phyloP scores from a whole-genome alignment of 2,888 invertebrate species.

The Conus canariensis region DNA sequence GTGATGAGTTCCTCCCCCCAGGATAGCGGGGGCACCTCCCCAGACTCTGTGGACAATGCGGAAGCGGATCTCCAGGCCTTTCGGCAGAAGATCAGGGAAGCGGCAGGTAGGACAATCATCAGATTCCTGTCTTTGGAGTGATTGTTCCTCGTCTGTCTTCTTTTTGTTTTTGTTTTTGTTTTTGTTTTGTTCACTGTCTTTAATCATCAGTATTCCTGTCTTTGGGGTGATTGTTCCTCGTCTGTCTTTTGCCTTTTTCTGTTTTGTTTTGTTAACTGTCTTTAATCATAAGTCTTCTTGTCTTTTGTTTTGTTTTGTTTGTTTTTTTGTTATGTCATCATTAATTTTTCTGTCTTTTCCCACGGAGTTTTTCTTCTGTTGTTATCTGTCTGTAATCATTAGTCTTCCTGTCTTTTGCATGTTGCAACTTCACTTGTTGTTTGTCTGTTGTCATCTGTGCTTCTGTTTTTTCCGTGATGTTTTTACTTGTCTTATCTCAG shows the following conservation, averaged over 20 bases:
- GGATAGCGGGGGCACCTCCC: background rate
- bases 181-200: background rate
- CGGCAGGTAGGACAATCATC: constrained; percentile 40
- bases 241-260: background rate
- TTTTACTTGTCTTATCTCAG: no score
- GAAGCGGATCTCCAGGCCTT: constrained; percentile 38
- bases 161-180: background rate
- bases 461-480: no score
- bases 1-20: background rate
- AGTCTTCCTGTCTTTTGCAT: no score
- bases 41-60: background rate
- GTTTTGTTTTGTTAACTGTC: background rate
- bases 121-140: background rate
- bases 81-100: constrained; percentile 42
- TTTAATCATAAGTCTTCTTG: background rate
- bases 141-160: background rate
- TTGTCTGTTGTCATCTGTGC: no score
- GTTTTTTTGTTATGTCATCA: background rate
- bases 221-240: background rate
- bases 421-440: no score
- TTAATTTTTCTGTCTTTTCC: background rate
- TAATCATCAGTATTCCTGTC: background rate
- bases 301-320: background rate
- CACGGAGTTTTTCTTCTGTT: no score
- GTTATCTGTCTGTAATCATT: no score